A percentile compares a stretch with the other conserved stretches of the same genome.
Evolutionary conservation across 2,888 invertebrate genomes (phyloP).

Genomic region (Leptinotarsa tumamoca): DNA sequence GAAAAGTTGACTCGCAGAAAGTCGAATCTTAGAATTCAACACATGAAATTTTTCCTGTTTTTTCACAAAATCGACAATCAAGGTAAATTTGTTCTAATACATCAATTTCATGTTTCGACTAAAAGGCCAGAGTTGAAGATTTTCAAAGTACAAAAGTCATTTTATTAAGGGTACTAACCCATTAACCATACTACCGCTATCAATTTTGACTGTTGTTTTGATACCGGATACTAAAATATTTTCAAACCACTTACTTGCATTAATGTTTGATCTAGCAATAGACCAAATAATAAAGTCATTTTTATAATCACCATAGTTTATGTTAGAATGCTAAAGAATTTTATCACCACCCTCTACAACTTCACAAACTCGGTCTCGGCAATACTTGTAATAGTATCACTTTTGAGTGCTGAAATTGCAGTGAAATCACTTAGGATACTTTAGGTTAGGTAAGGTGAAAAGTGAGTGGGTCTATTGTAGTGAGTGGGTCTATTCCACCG

Average conservation of each 20-base stretch:
- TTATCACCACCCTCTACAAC: neutral
- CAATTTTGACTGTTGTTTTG: constrained; percentile 23
- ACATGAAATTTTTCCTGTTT: neutral
- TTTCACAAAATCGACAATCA: neutral
- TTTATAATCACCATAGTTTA: neutral
- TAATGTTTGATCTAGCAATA: neutral
- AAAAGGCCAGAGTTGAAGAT: constrained; percentile 8
- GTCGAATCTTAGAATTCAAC: neutral
- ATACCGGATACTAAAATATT: neutral
- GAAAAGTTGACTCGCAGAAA: too few relatives aligned
- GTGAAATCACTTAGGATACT: too few relatives aligned
- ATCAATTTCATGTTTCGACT: constrained; percentile 5
- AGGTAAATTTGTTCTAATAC: neutral
- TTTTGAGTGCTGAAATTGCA: neutral
- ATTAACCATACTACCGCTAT: constrained; percentile 14
- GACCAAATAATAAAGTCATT: constrained; percentile 16
- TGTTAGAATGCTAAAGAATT: neutral
- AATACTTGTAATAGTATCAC: constrained; percentile 21
- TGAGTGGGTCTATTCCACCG: too few relatives aligned
- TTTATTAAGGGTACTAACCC: constrained; percentile 12
- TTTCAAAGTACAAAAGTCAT: constrained; percentile 20
- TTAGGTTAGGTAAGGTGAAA: too few relatives aligned
- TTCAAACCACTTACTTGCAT: neutral
- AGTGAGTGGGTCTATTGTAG: too few relatives aligned
- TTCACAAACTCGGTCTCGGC: neutral